A percentile compares a stretch with the other conserved stretches of the same genome.
phyloP scores from a whole-genome alignment of 2,888 invertebrate species.

The Pheosia gnoma region DNA sequence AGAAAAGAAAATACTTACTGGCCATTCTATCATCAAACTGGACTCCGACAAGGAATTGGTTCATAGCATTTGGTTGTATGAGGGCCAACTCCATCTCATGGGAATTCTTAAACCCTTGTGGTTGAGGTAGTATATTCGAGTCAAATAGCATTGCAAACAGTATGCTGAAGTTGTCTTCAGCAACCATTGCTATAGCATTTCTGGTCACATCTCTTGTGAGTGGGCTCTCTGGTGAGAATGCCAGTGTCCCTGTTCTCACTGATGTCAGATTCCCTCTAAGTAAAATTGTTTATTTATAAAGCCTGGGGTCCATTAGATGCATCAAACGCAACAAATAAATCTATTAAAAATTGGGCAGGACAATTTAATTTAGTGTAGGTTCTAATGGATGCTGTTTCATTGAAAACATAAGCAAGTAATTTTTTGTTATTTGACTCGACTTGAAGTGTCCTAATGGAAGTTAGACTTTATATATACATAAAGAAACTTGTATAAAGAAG shows the following conservation, averaged over 20 bases:
- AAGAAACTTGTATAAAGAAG: too few species aligned
- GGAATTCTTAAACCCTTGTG: slow-evolving; percentile 71
- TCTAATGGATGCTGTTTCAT: too few species aligned
- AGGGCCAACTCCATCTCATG: slow-evolving; percentile 66
- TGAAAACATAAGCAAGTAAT: too few species aligned
- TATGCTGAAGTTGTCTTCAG: slow-evolving; percentile 70
- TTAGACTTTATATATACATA: too few species aligned
- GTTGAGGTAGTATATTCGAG: slow-evolving; percentile 64
- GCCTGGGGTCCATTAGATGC: too few species aligned
- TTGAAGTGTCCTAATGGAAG: too few species aligned
- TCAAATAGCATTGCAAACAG: slow-evolving; percentile 67
- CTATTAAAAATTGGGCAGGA: too few species aligned
- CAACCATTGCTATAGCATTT: slow-evolving; percentile 70
- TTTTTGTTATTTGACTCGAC: too few species aligned
- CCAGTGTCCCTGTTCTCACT: slow-evolving; percentile 68
- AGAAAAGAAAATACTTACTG: slow-evolving; percentile 74
- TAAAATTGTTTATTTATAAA: slow-evolving; percentile 14
- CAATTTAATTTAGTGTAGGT: too few species aligned
- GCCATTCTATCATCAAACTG: slow-evolving; percentile 75
- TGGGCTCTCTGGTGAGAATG: slow-evolving; percentile 75
- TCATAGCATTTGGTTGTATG: slow-evolving; percentile 73
- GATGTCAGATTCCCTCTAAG: slow-evolving; percentile 69
- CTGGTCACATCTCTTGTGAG: slow-evolving; percentile 67
- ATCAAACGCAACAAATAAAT: too few species aligned
- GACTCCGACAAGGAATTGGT: slow-evolving; percentile 72